Percentiles rank a stretch among this genome's conserved stretches.
Evolutionary conservation across 1,140 invertebrate species (phyloP).

Genomic region (Steinernema khuongi): DNA sequence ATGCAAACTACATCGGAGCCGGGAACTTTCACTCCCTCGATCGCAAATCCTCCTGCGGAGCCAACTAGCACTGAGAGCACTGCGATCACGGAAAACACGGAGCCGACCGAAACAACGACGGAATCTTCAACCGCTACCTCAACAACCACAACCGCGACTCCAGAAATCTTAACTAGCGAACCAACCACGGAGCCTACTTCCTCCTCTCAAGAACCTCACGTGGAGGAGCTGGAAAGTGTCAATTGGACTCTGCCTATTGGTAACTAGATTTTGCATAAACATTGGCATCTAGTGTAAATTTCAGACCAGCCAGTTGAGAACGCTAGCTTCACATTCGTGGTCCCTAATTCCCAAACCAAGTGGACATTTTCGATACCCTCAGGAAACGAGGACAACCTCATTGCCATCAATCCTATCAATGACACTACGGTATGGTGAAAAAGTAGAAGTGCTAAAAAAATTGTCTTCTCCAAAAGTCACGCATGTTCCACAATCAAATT

Average conservation of each 20-base stretch:
- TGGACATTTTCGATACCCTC: conserved; percentile 18
- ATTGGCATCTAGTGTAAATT: neutral
- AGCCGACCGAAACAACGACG: neutral
- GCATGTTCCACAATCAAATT: neutral
- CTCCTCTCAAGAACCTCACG: neutral
- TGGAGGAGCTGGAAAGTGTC: neutral
- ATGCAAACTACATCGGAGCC: neutral
- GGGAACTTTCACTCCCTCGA: neutral
- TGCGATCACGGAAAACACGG: too few relatives aligned
- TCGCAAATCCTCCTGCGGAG: neutral
- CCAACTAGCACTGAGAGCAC: too few relatives aligned
- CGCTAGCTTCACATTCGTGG: conserved; percentile 1
- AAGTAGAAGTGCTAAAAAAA: too few relatives aligned
- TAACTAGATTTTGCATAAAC: neutral
- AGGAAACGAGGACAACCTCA: conserved; percentile 17
- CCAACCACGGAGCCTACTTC: too few relatives aligned
- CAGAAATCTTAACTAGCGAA: neutral
- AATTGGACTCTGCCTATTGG: neutral
- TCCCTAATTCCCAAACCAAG: neutral
- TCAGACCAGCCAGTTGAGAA: neutral
- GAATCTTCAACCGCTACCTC: neutral
- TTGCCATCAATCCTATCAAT: neutral
- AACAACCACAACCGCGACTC: neutral
- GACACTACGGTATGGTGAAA: neutral
- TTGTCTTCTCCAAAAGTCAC: neutral